Evolutionary conservation across 2,797 vertebrate genomes (phyloP).

Genomic region (Mycteria americana): DNA sequence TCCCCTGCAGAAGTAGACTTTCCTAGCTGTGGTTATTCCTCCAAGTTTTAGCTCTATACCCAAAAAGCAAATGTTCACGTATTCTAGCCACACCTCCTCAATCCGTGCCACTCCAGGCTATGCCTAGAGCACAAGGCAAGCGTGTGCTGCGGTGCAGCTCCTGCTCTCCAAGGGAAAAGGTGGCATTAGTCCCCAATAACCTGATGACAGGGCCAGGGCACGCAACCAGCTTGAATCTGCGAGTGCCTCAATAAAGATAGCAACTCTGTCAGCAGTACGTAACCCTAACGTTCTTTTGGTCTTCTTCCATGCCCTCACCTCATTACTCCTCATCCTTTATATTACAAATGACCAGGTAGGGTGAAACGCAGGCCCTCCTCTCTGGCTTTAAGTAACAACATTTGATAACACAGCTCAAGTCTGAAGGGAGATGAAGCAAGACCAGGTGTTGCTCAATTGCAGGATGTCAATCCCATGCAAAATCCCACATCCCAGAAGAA

Average conservation of each 20-base stretch:
- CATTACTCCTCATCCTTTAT: neutral
- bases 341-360: rapidly evolving
- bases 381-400: neutral
- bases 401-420: neutral
- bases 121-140: neutral
- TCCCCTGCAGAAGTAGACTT: neutral
- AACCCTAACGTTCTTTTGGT: neutral
- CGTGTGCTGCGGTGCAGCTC: neutral
- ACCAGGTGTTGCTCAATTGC: neutral
- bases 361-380: neutral
- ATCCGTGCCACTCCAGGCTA: neutral
- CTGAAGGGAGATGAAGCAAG: neutral
- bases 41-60: neutral
- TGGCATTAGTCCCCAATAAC: neutral
- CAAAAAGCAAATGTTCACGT: neutral
- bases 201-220: too few relatives aligned
- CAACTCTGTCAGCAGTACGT: neutral
- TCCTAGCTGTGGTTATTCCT: neutral
- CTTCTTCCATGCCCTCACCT: neutral
- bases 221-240: neutral
- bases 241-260: neutral
- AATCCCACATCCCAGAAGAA: neutral
- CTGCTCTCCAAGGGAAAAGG: neutral
- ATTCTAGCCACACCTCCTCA: neutral
- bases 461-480: neutral